Percentiles rank a stretch among this genome's conserved stretches.
phyloP scores from a whole-genome alignment of 2,888 invertebrate genomes.

The Gisinianus flammeolus region DNA sequence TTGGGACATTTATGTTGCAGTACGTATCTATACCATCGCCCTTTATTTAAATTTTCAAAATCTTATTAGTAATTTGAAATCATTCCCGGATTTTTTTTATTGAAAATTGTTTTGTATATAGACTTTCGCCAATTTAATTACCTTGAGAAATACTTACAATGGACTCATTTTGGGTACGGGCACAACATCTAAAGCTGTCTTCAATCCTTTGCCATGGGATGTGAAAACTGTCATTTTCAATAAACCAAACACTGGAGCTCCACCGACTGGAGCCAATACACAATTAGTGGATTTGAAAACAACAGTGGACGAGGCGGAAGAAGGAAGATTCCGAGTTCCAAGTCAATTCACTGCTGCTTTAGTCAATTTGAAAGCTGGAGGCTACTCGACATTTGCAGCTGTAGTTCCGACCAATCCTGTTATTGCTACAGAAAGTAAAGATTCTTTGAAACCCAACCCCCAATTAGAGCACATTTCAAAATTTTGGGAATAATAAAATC shows the following conservation, averaged over 20 bases:
- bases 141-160: constrained; percentile 46
- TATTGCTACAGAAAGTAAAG: constrained; percentile 11
- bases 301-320: constrained; percentile 25
- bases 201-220: constrained; percentile 49
- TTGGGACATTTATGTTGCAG: constrained; percentile 56
- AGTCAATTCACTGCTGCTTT: constrained; percentile 44
- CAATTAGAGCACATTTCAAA: no score
- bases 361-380: constrained; percentile 41
- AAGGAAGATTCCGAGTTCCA: constrained; percentile 41
- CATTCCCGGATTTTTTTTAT: no score
- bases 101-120: background rate
- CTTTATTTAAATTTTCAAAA: no score
- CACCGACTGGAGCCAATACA: constrained; percentile 24
- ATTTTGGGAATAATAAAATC: no score
- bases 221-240: constrained; percentile 53
- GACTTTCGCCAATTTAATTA: constrained; percentile 34
- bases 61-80: no score
- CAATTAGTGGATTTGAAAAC: constrained; percentile 40
- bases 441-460: no score
- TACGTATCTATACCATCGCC: no score
- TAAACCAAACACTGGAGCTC: constrained; percentile 40
- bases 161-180: constrained; percentile 41
- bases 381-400: constrained; percentile 40
- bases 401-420: constrained; percentile 33
- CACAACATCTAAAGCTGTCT: constrained; percentile 39